These are phyloP conservation scores for Tipula confusa DNA, from an alignment of 2,888 invertebrate species.

Conservation along the genomic window DNA sequence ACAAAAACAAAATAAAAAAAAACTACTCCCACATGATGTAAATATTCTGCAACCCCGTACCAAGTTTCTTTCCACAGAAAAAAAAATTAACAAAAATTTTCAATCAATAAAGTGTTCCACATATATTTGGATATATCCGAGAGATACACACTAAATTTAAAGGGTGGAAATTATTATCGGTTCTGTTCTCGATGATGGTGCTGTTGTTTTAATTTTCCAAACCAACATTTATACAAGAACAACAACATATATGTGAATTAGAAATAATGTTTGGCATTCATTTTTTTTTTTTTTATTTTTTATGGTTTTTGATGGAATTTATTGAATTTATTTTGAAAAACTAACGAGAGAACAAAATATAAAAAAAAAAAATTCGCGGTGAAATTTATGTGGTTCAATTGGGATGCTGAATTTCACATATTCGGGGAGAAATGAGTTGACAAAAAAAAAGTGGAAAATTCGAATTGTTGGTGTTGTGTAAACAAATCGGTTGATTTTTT, in stretches of 20 bases:
- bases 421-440: conserved; percentile 25
- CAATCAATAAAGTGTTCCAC: conserved; percentile 9
- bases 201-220: neutral
- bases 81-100: neutral
- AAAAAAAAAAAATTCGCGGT: neutral
- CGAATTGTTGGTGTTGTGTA: conserved; percentile 26
- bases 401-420: conserved; percentile 14
- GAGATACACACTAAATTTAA: neutral
- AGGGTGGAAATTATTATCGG: neutral
- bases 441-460: neutral
- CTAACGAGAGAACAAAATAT: neutral
- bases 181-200: neutral
- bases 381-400: conserved; percentile 25
- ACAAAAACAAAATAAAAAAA: neutral
- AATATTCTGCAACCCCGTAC: neutral
- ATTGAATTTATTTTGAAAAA: conserved; percentile 27
- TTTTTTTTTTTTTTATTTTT: neutral
- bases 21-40: neutral
- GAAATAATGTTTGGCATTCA: conserved; percentile 16
- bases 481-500: conserved; percentile 27
- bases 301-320: conserved; percentile 29
- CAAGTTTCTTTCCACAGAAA: neutral
- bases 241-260: neutral
- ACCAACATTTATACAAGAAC: neutral
- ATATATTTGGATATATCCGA: too few species aligned